A percentile compares a stretch with the other conserved stretches of the same genome.
Conservation (phyloP, 2,888 invertebrate genomes). For the Catonia carolina region DNA sequence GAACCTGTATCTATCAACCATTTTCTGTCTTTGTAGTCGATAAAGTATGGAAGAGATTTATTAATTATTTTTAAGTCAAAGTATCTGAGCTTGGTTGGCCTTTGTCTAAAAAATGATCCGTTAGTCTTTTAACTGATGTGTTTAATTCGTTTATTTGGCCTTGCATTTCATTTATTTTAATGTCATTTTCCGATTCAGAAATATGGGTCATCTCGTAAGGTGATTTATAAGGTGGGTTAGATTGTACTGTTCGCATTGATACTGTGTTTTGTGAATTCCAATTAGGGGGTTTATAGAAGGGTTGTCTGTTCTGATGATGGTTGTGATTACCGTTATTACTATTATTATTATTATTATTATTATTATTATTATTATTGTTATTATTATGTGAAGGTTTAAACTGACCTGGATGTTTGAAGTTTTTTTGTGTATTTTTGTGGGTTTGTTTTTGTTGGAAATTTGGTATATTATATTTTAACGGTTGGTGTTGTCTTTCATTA, state of each 20-base stretch:
- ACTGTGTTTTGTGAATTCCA: too few species aligned
- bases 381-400: too few species aligned
- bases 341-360: background rate
- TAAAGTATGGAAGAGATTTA: slow-evolving; percentile 4
- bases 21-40: slow-evolving; percentile 13
- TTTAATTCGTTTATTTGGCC: background rate
- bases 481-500: too few species aligned
- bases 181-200: too few species aligned
- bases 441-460: too few species aligned
- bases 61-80: slow-evolving; percentile 6
- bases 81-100: background rate
- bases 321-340: background rate
- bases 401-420: too few species aligned
- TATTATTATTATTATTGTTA: background rate
- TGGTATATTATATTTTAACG: too few species aligned
- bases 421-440: too few species aligned
- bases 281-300: background rate
- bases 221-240: background rate
- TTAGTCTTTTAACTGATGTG: background rate
- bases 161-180: too few species aligned
- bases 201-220: too few species aligned
- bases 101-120: background rate
- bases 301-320: background rate
- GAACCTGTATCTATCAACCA: slow-evolving; percentile 17
- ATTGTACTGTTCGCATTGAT: background rate